Base-by-base conservation (phyloP, 1,140 invertebrate genomes). In the Drosophila sturtevanti region DNA sequence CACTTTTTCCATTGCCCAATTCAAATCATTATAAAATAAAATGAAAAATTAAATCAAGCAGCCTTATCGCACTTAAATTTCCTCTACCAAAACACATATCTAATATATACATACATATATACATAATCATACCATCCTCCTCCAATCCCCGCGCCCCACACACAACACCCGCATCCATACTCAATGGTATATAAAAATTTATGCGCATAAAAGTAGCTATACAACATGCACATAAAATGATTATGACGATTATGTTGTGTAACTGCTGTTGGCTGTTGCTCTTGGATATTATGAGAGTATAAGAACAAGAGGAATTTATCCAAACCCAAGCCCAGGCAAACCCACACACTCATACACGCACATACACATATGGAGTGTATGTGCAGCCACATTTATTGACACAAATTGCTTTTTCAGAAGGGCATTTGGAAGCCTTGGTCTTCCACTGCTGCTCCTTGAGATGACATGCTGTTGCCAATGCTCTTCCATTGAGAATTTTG, bases 211-310 rank as follows among this genome's bases (percentile, higher is more conserved):
- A 84, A 89, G 84, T 87, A 80, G 82, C 72, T 73, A 84, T 71
- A 84, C 77, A 77, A 79, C 80, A 87, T 84, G 72, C 72, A 68
- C 82, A 89, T 87, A 87, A 87, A 89, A 89, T 89, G 82, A 87
- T 87, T 87, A 87, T 82, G 84, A 87, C 82, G 82, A 87, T 87
- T 86, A 87, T 82, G 71, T 71, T 69, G 65, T 22, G 22, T 51
- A 44, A 59, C 52, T 71, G 38, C 31, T 41, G 63, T 37, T 64
- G n/a, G 27, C 4, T 64, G 63, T 12, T 61, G 18, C 48, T 69
- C 21, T 59, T 54, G 63, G 35, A 78, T 72, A 66, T 65, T 70
- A 76, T 35, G 41, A 62, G 48, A 62, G 48, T 56, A 68, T 63
- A 51, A 62, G 38, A 66, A 74, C 72, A 74, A 34, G 63, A 72